phyloP scores from a whole-genome alignment of 2,797 vertebrate species.

The Cyclura pinguis region DNA sequence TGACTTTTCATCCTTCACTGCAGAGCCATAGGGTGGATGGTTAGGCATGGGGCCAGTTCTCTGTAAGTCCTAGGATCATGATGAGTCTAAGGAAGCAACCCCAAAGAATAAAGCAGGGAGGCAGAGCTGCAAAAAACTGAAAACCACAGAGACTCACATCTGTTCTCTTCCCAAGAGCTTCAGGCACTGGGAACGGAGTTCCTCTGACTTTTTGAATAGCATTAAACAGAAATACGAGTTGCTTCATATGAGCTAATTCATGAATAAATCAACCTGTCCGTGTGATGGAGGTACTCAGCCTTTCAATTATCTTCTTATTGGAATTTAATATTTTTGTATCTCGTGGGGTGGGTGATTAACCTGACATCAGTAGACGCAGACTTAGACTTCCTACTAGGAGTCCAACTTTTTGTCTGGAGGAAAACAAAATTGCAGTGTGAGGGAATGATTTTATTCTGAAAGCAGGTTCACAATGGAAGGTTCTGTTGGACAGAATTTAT shows the following conservation, averaged over 20 bases:
- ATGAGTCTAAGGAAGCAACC: background rate
- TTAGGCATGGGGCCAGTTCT: background rate
- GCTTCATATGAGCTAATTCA: conserved; percentile 50
- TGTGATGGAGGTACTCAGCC: background rate
- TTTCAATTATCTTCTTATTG: conserved; percentile 65
- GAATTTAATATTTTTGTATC: conserved; percentile 68
- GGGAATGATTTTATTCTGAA: conserved; percentile 77
- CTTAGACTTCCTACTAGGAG: conserved; percentile 62
- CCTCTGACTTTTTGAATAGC: conserved; percentile 54
- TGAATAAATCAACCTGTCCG: conserved; percentile 31
- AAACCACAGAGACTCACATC: background rate
- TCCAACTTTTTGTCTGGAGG: conserved; percentile 65
- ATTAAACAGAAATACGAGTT: conserved; percentile 49
- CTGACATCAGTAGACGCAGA: conserved; percentile 61
- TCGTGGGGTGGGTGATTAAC: conserved; percentile 64
- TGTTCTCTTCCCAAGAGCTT: conserved; percentile 36
- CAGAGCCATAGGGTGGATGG: background rate
- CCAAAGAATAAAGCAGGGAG: background rate
- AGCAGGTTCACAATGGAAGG: conserved; percentile 78
- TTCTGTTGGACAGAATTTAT: conserved; percentile 77
- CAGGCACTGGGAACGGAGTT: conserved; percentile 15
- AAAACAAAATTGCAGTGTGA: conserved; percentile 1
- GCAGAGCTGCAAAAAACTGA: conserved; percentile 26
- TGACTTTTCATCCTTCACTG: background rate
- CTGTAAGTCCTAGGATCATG: background rate